Conservation (phyloP, 1,140 invertebrate species). For the Caenorhabditis latens region DNA sequence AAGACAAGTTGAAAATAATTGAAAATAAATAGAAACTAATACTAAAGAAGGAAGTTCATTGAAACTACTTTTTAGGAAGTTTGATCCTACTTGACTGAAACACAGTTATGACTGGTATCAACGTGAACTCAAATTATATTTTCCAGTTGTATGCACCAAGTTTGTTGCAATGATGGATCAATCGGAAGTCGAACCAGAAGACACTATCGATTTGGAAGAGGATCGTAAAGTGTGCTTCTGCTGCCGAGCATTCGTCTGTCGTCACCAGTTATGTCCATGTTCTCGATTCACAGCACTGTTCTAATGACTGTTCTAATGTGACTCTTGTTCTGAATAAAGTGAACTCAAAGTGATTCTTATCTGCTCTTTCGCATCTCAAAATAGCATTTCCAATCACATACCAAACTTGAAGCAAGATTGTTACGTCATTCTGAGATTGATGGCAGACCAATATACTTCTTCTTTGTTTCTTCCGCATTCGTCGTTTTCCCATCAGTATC, state of each 20-base stretch:
- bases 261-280: constrained; percentile 57
- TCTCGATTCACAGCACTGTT: constrained; percentile 48
- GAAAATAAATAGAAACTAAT: no score
- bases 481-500: constrained; percentile 3
- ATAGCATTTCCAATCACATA: background rate
- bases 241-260: constrained; percentile 60
- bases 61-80: background rate
- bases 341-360: background rate
- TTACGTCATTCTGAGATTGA: constrained; percentile 34
- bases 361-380: background rate
- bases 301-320: background rate
- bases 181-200: background rate
- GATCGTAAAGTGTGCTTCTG: constrained; percentile 55
- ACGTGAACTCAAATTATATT: no score
- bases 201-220: constrained; percentile 37
- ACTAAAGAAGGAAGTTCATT: background rate
- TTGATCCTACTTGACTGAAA: background rate
- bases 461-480: constrained; percentile 10
- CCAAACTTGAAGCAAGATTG: no score
- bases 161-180: background rate
- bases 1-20: no score
- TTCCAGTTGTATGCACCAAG: constrained; percentile 5
- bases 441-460: background rate
- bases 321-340: background rate
- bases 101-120: no score